phyloP scores from a whole-genome alignment of 2,888 invertebrate genomes.

The Cataglyphis albicans region DNA sequence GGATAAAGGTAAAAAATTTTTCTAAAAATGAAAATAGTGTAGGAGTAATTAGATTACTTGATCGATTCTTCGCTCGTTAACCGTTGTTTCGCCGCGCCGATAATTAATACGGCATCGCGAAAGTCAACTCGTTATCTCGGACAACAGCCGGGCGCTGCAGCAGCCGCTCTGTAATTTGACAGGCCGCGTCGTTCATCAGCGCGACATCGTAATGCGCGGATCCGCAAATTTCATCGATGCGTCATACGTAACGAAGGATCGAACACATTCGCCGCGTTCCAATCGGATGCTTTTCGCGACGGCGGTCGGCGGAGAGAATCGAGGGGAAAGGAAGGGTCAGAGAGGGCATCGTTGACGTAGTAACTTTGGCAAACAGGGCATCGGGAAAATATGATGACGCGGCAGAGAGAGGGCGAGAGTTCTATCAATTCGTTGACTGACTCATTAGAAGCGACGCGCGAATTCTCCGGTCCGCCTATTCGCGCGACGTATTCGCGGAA shows the following conservation, averaged over 20 bases:
- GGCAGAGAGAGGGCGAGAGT: neutral
- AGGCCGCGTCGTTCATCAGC: conserved; percentile 47
- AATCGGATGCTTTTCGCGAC: conserved; percentile 38
- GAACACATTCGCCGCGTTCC: conserved; percentile 36
- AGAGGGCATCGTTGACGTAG: neutral
- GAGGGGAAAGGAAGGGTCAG: neutral
- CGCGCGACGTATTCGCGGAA: conserved; percentile 1
- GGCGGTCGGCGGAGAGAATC: neutral
- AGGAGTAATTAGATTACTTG: neutral
- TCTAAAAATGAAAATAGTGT: neutral
- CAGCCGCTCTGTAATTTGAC: conserved; percentile 43
- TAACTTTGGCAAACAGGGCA: conserved; percentile 34
- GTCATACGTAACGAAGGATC: conserved; percentile 53
- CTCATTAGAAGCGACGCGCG: conserved; percentile 34
- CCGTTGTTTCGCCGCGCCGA: neutral
- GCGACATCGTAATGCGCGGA: conserved; percentile 43
- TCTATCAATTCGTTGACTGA: conserved; percentile 50
- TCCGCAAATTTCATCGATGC: conserved; percentile 54
- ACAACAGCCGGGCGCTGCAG: conserved; percentile 34
- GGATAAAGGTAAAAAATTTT: neutral
- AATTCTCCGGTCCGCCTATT: conserved; percentile 17
- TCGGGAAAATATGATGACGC: conserved; percentile 27
- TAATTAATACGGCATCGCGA: conserved; percentile 33
- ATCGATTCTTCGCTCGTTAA: conserved; percentile 13
- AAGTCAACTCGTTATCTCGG: conserved; percentile 53